Evolutionary conservation across 2,113 vertebrate species (phyloP).

Genomic region (Phalacrocorax brasilianus): DNA sequence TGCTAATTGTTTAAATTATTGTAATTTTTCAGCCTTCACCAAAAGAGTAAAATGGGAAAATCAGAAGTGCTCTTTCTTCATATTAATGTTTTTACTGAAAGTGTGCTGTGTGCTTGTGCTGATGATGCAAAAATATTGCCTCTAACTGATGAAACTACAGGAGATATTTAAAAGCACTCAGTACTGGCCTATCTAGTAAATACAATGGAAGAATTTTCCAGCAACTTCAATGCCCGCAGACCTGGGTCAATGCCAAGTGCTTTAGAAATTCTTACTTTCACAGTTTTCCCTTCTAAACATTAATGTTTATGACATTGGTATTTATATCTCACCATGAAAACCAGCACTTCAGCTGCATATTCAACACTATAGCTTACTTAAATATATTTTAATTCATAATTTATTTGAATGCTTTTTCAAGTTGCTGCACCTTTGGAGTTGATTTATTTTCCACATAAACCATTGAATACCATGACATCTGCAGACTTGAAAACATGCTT

Average conservation of each 20-base stretch:
- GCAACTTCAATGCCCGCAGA: background rate
- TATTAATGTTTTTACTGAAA: background rate
- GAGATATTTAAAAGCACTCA: background rate
- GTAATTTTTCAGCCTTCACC: background rate
- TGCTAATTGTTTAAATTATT: background rate
- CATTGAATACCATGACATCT: background rate
- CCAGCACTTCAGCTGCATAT: background rate
- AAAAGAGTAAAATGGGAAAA: background rate
- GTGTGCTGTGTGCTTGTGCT: background rate
- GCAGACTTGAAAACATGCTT: constrained; percentile 19
- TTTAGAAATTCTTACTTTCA: background rate
- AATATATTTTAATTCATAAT: background rate
- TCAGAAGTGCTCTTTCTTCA: background rate
- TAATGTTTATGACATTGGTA: background rate
- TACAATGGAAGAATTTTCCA: background rate
- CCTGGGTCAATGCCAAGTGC: background rate
- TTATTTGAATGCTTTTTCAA: background rate
- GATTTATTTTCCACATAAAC: background rate
- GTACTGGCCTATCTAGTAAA: background rate
- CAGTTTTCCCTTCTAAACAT: background rate
- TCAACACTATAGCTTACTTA: background rate
- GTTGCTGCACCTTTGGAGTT: background rate
- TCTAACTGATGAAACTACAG: background rate
- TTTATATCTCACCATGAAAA: background rate
- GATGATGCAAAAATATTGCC: background rate